These are phyloP conservation scores for Epizoanthus stellaris DNA, from an alignment of 92 coral and sea anemone genomes.

Conservation along the genomic window DNA sequence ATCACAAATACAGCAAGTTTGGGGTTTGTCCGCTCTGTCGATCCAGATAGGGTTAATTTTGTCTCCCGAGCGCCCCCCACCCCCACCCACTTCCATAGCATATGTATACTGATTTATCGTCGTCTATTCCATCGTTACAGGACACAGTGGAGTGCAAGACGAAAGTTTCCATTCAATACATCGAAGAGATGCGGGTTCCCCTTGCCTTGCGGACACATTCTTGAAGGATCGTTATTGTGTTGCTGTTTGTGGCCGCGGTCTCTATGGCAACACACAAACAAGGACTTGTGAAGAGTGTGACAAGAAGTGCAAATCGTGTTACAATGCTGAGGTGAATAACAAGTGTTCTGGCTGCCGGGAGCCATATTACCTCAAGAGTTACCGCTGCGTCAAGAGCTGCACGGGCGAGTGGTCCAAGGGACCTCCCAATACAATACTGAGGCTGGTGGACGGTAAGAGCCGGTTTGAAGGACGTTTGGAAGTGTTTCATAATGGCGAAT, in stretches of 20 bases:
- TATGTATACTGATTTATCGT: too few species aligned
- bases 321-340: constrained; percentile 48
- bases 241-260: constrained; percentile 67
- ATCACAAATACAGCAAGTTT: too few species aligned
- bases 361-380: constrained; percentile 48
- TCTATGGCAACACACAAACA: constrained; percentile 66
- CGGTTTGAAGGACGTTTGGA: constrained; percentile 87
- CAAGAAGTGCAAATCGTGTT: constrained; percentile 64
- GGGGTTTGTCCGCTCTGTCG: too few species aligned
- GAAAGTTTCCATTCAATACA: background rate
- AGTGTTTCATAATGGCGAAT: constrained; percentile 60
- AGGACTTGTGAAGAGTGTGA: constrained; percentile 66
- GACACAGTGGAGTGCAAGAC: background rate
- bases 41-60: too few species aligned
- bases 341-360: constrained; percentile 71
- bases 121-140: too few species aligned
- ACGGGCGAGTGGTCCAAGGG: constrained; percentile 49
- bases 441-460: constrained; percentile 47
- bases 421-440: constrained; percentile 59
- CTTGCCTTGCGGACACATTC: constrained; percentile 63
- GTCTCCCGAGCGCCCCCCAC: too few species aligned
- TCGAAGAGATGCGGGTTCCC: background rate
- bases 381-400: constrained; percentile 48
- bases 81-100: too few species aligned
- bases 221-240: constrained; percentile 66